Evolutionary conservation across 2,797 vertebrate genomes (phyloP), one percentile per base, ranked within the genome.

Genomic region (Falco columbarius): DNA sequence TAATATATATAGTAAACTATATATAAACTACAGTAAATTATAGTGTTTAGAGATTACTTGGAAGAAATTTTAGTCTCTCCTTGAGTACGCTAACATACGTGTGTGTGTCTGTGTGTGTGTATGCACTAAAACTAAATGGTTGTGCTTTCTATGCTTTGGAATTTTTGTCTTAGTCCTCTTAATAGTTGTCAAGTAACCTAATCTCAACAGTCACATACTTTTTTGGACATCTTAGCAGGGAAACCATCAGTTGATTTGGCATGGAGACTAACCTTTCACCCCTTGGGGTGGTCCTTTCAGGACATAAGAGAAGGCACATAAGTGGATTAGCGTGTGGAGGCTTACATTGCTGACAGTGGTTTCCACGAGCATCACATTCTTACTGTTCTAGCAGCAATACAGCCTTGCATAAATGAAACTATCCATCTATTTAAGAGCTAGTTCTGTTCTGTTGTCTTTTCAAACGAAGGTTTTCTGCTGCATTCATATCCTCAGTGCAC

Each of bases 241-340:
- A 84, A 89, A 70, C 17, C 26, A 89, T 86, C 70, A 90, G 49
- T 36, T 93, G 95, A 93, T 96, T 95, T 85, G 88, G 77, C 93
- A 89, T 23, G 86, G 81, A 89, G 93, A 80, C 83, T 97, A 95
- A 97, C 96, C 96, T 96, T 95, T 97, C 91, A 95, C 94, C 96
- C 91, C 23, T 85, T 54, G 77, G 49, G 93, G 91, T 97, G 94
- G 93, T 95, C 94, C 17, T 38, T 71, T 93, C 83, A 76, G 81
- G 74, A 92, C 77, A 80, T 67, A 26, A 80, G 81, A 85, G 89
- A 73, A 68, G 55, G 67, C 56, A 42, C 30, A 0, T 77, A 92
- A 97, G 71, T 85, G 90, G 89, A 93, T 97, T 95, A 92, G 74
- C 4, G 15, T 63, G 88, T 34, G 36, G n/a, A 62, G 29, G 40